These are phyloP conservation scores for Ascidia mentula DNA, from an alignment of 23 tunicate species.

Conservation along the genomic window DNA sequence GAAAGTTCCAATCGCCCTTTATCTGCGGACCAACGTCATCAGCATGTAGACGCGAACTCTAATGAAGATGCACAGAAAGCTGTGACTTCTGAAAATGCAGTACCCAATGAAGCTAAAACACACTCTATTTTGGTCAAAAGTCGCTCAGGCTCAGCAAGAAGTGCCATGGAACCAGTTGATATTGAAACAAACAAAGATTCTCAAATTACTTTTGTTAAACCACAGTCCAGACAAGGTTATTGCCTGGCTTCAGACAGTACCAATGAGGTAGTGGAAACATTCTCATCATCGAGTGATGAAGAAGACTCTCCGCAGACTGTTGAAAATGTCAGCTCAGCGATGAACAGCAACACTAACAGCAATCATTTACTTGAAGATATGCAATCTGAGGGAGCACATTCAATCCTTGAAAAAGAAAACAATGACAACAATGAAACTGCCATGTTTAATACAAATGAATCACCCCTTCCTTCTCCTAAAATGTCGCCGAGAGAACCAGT, in stretches of 20 bases:
- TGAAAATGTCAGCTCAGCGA: not conserved
- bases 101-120: not conserved
- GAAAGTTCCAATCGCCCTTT: constrained; percentile 23
- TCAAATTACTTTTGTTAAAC: not conserved
- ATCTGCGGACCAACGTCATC: constrained; percentile 18
- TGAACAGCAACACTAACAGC: not conserved
- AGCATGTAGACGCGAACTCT: not conserved
- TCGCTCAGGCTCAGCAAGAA: constrained; percentile 4
- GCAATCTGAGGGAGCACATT: not conserved
- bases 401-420: not conserved
- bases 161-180: not conserved
- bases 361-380: not conserved
- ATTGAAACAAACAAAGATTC: not conserved
- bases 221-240: not conserved
- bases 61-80: not conserved
- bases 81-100: not conserved
- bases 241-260: not conserved
- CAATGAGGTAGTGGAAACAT: not conserved
- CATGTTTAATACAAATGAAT: not conserved
- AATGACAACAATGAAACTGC: not conserved
- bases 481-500: not conserved
- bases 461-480: not conserved
- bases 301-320: not conserved
- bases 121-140: not conserved
- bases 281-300: not conserved